phyloP scores from a whole-genome alignment of 2,797 vertebrate genomes.

The Malacoraja senta region DNA sequence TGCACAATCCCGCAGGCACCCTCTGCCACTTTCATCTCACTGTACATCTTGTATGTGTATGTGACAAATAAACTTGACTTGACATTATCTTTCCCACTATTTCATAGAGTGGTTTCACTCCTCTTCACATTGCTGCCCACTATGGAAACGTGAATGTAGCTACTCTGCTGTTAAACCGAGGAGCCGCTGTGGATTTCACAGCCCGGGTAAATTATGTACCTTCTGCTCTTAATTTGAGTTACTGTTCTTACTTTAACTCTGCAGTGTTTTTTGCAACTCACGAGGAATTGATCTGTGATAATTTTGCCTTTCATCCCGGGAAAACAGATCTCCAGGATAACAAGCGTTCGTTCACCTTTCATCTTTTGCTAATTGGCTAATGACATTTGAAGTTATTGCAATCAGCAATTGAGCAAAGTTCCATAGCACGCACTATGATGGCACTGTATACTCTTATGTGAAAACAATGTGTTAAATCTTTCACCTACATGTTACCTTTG shows the following conservation, averaged over 20 bases:
- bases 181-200: constrained; percentile 91
- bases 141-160: constrained; percentile 96
- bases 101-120: constrained; percentile 90
- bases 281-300: not conserved
- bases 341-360: not conserved
- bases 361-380: not conserved
- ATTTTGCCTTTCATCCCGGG: not conserved
- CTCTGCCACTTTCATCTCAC: too few species aligned
- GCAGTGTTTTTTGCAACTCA: not conserved
- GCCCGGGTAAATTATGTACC: constrained; percentile 69
- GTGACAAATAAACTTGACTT: too few species aligned
- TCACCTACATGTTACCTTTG: not conserved
- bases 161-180: constrained; percentile 87
- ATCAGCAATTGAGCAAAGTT: not conserved
- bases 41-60: too few species aligned
- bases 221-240: constrained; percentile 19
- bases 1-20: too few species aligned
- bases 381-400: not conserved
- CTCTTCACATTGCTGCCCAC: constrained; percentile 91
- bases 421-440: not conserved
- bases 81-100: constrained; percentile 43
- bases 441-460: not conserved
- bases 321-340: not conserved
- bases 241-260: not conserved
- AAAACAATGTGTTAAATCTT: not conserved